A percentile compares a stretch with the other conserved stretches of the same genome.
Conservation (phyloP, 2,888 invertebrate species). For the Tiliacea aurago region DNA sequence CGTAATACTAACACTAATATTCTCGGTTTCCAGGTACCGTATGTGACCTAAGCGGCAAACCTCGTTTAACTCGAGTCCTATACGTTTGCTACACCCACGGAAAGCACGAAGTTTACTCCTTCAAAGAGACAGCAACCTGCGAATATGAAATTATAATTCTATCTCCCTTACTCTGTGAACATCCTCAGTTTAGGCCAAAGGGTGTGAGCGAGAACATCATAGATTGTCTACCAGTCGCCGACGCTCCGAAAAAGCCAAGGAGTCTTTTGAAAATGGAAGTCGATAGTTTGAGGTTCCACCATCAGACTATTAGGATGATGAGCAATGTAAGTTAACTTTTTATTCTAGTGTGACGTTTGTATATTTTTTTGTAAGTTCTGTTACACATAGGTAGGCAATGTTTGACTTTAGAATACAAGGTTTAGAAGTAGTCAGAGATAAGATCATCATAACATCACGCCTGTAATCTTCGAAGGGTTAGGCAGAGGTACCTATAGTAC, state of each 20-base stretch:
- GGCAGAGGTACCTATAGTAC: too few species aligned
- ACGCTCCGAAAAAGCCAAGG: slow-evolving; percentile 93
- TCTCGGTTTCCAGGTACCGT: slow-evolving; percentile 91
- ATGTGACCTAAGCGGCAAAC: slow-evolving; percentile 97
- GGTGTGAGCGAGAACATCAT: slow-evolving; percentile 95
- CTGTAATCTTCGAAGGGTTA: too few species aligned
- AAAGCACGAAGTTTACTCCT: slow-evolving; percentile 97
- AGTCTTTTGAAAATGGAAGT: slow-evolving; percentile 93
- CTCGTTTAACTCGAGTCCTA: slow-evolving; percentile 94
- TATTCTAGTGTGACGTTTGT: slow-evolving; percentile 26
- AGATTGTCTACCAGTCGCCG: slow-evolving; percentile 93
- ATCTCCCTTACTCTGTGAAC: slow-evolving; percentile 96
- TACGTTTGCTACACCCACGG: slow-evolving; percentile 97
- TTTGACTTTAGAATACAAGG: slow-evolving; percentile 6
- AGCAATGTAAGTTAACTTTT: slow-evolving; percentile 76
- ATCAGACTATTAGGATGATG: slow-evolving; percentile 88
- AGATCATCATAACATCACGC: too few species aligned
- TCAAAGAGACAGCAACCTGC: slow-evolving; percentile 98
- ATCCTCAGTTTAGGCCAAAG: slow-evolving; percentile 96
- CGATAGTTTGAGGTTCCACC: slow-evolving; percentile 93
- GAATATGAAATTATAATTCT: slow-evolving; percentile 98
- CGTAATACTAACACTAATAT: neutral
- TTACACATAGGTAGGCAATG: slow-evolving; percentile 13
- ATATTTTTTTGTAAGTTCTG: slow-evolving; percentile 33
- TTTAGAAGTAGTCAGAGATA: neutral